These are phyloP conservation scores for Zele albiditarsus DNA, from an alignment of 2,888 invertebrate genomes.

Conservation along the genomic window DNA sequence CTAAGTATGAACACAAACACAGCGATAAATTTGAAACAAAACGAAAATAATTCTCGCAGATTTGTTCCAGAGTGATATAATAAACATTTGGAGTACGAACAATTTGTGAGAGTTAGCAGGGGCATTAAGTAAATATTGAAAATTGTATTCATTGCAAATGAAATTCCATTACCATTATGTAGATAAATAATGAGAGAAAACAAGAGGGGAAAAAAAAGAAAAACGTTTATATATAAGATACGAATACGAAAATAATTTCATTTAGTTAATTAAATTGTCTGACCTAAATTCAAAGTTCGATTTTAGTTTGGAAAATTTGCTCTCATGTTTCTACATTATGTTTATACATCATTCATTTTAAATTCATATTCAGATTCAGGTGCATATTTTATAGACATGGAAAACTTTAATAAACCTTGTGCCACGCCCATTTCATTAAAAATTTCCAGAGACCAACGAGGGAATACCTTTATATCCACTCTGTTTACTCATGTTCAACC, in stretches of 20 bases:
- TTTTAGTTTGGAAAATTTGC: not conserved
- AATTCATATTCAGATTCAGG: not conserved
- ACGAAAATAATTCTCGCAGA: not conserved
- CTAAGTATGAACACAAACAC: not conserved
- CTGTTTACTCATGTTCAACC: not conserved
- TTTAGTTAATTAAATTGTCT: not conserved
- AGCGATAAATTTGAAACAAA: not conserved
- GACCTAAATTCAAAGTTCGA: not conserved
- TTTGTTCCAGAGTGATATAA: not conserved
- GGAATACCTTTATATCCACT: not conserved
- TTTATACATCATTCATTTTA: not conserved
- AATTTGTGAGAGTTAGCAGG: not conserved
- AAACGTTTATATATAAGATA: not conserved
- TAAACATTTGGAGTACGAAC: not conserved
- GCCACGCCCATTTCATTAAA: constrained; percentile 52
- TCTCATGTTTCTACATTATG: not conserved
- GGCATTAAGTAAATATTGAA: not conserved
- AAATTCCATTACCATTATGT: not conserved
- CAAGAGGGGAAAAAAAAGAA: not conserved
- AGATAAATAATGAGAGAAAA: too few species aligned
- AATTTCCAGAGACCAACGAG: constrained; percentile 41
- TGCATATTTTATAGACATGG: not conserved
- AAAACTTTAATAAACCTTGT: not conserved
- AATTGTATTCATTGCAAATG: not conserved
- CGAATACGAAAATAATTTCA: not conserved